Evolutionary conservation across 2,888 invertebrate genomes (phyloP), one percentile per base, ranked within the genome.

Genomic region (Galeruca laticollis): DNA sequence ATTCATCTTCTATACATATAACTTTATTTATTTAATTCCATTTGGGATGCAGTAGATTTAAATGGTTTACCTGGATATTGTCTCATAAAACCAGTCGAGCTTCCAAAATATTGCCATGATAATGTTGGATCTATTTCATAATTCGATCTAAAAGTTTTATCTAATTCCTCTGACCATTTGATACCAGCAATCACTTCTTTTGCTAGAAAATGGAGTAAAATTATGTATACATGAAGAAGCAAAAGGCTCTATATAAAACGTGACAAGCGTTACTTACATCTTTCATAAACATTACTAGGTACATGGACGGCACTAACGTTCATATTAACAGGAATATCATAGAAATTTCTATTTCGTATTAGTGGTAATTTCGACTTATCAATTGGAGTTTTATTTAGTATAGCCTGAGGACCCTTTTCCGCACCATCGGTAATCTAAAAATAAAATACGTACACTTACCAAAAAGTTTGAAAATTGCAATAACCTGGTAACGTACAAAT

Each of bases 81-180:
- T 79, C 99, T 89, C 91, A 99, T 96, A 85, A 99, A 98, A 49
- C 99, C 99, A 18, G 95, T 94, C 40, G 97, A 93, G 84, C 97
- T 98, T 74, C 99, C 98, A 86, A 99, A 99, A 85, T 97, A 98
- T 87, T 99, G 99, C 97, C 98, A 99, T 4, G 95, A 95, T 51
- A 98, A 87, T 3, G 95, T 93, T 15, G 95, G 94, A 85, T 97
- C 95, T 70, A 90, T 90, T 82, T 93, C 91, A 82, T 93, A 94
- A 86, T 98, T 98, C 81, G 92, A 91, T 76, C 91, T 90, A 86
- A 98, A 99, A 77, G 93, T 94, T 65, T 92, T 90, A 84, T 98
- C 97, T 78, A 99, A 88, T 77, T 94, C 93, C 83, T 96, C 94
- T 2, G 98, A 97, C 99, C 99, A 99, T 82, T 94, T 92, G 72